Evolutionary conservation across 2,888 invertebrate species (phyloP).

Genomic region (Eurytoma californica): DNA sequence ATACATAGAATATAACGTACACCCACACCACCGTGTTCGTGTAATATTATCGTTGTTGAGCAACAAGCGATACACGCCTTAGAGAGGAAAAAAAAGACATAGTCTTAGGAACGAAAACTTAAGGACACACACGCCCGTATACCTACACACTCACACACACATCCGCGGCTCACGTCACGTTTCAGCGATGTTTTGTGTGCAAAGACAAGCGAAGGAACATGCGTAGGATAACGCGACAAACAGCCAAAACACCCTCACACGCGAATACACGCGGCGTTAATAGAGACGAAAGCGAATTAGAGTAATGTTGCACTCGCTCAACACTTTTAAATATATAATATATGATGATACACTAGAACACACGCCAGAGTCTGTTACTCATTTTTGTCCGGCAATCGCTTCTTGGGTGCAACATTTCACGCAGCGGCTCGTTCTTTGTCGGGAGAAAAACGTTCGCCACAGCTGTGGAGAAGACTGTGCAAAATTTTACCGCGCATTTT

Average conservation of each 20-base stretch:
- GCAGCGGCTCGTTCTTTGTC: too few relatives aligned
- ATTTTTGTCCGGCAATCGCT: not conserved
- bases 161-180: slow-evolving; percentile 22
- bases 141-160: not conserved
- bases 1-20: slow-evolving; percentile 37
- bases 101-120: not conserved
- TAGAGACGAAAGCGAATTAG: slow-evolving; percentile 29
- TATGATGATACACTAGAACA: slow-evolving; percentile 12
- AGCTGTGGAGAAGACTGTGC: too few relatives aligned
- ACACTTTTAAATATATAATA: slow-evolving; percentile 36
- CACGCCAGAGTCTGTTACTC: slow-evolving; percentile 2
- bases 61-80: slow-evolving; percentile 28
- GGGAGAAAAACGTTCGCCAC: too few relatives aligned
- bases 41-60: slow-evolving; percentile 26
- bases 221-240: not conserved
- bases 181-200: not conserved
- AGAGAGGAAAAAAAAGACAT: not conserved
- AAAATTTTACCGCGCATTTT: too few relatives aligned
- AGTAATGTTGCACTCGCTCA: slow-evolving; percentile 44
- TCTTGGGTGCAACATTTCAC: not conserved
- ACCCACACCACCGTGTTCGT: slow-evolving; percentile 44
- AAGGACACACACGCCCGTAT: not conserved
- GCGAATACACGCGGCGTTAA: slow-evolving; percentile 23
- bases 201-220: slow-evolving; percentile 24
- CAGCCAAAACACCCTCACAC: slow-evolving; percentile 10